Percentiles rank a stretch among this genome's conserved stretches.
phyloP scores from a whole-genome alignment of 2,113 vertebrate species.

The Symphodus melops region DNA sequence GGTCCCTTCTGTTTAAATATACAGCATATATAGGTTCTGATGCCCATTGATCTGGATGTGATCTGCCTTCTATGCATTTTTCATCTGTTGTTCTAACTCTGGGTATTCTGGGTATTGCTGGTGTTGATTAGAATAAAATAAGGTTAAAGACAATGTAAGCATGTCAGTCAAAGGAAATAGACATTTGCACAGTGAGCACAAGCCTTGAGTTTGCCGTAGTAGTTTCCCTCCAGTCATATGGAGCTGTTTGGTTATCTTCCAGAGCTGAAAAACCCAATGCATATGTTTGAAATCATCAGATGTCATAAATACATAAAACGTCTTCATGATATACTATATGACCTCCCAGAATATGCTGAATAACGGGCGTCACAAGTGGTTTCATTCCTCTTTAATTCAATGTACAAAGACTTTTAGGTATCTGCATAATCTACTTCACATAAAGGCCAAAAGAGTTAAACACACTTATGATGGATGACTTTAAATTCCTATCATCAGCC shows the following conservation, averaged over 20 bases:
- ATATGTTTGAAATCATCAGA: no score
- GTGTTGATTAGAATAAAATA: no score
- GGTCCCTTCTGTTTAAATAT: not conserved
- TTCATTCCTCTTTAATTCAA: not conserved
- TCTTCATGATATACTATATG: not conserved
- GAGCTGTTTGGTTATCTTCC: not conserved
- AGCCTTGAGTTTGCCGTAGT: not conserved
- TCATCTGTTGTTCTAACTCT: not conserved
- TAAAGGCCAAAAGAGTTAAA: conserved; percentile 24
- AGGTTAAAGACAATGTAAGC: not conserved
- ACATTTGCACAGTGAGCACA: conserved; percentile 21
- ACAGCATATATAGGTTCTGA: not conserved
- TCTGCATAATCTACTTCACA: not conserved
- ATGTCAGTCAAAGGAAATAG: conserved; percentile 30
- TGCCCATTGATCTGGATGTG: not conserved
- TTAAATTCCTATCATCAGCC: conserved; percentile 47
- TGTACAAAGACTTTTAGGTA: not conserved
- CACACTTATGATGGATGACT: conserved; percentile 27
- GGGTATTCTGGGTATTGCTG: not conserved
- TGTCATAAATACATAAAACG: not conserved
- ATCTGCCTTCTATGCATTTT: no score
- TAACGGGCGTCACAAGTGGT: not conserved
- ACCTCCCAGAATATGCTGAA: not conserved
- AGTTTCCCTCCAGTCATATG: conserved; percentile 8
- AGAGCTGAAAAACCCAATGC: not conserved